These are phyloP conservation scores for Atherinosoma microstoma DNA, from an alignment of 2,797 vertebrate genomes.

Conservation along the genomic window DNA sequence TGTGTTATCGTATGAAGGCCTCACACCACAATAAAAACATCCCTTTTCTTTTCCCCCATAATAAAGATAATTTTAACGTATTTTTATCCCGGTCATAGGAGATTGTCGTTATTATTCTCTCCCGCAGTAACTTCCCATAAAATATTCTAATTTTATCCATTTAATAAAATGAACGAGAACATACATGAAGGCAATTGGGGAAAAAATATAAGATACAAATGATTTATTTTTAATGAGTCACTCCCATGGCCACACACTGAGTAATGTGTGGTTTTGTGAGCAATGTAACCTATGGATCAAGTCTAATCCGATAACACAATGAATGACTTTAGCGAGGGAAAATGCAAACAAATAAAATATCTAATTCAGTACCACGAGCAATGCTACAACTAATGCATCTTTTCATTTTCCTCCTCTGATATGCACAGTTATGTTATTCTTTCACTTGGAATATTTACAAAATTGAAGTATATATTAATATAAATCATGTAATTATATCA, in stretches of 20 bases:
- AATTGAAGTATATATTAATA: not conserved
- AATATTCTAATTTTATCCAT: not conserved
- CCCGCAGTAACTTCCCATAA: not conserved
- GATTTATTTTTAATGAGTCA: not conserved
- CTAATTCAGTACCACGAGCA: not conserved
- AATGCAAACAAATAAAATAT: not conserved
- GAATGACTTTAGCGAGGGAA: not conserved
- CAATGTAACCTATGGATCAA: not conserved
- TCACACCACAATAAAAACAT: not conserved
- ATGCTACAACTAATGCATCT: constrained; percentile 15
- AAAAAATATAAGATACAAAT: not conserved
- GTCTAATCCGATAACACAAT: too few relatives aligned
- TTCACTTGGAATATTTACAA: not conserved
- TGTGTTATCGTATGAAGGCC: fast-evolving
- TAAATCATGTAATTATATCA: not conserved
- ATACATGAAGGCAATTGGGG: not conserved
- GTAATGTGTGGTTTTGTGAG: not conserved
- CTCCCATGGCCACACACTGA: not conserved
- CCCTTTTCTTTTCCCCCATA: too few relatives aligned
- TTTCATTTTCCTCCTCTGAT: not conserved
- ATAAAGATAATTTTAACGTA: not conserved
- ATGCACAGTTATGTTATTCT: not conserved
- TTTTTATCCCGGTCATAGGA: not conserved
- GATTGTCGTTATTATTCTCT: not conserved
- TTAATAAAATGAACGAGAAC: not conserved